These are phyloP conservation scores for Amphipyra berbera DNA, from an alignment of 2,888 invertebrate species.

Conservation along the genomic window DNA sequence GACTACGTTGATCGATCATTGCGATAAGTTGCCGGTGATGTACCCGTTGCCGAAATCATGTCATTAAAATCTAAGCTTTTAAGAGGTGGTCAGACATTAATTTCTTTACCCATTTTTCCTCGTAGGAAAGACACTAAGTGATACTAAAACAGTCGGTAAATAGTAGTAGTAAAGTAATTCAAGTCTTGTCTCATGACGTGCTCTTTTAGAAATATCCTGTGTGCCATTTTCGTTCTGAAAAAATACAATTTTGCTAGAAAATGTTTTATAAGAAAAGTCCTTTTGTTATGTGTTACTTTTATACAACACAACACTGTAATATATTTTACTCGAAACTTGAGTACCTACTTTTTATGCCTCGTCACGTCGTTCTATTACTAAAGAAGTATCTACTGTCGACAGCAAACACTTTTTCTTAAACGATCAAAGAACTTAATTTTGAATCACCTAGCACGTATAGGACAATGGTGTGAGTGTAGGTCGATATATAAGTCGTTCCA, in stretches of 20 bases:
- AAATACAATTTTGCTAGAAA: conserved; percentile 26
- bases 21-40: conserved; percentile 37
- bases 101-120: conserved; percentile 30
- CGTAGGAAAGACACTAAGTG: background rate
- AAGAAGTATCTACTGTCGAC: background rate
- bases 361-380: background rate
- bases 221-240: background rate
- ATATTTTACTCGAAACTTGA: conserved; percentile 15
- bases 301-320: conserved; percentile 11
- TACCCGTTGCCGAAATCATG: conserved; percentile 34
- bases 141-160: no score
- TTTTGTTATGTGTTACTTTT: conserved; percentile 17
- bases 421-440: no score
- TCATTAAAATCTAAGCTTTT: conserved; percentile 28
- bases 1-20: conserved; percentile 51
- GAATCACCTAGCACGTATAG: conserved; percentile 37
- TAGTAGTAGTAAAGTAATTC: no score
- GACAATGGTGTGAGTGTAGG: conserved; percentile 68
- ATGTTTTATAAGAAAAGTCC: conserved; percentile 13
- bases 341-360: conserved; percentile 10
- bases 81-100: conserved; percentile 8
- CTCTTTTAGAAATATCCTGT: no score
- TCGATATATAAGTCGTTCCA: conserved; percentile 65
- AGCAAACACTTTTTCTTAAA: background rate
- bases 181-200: no score